Base-by-base conservation (phyloP, 2,113 vertebrate genomes). In the Stigmatopora argus region DNA sequence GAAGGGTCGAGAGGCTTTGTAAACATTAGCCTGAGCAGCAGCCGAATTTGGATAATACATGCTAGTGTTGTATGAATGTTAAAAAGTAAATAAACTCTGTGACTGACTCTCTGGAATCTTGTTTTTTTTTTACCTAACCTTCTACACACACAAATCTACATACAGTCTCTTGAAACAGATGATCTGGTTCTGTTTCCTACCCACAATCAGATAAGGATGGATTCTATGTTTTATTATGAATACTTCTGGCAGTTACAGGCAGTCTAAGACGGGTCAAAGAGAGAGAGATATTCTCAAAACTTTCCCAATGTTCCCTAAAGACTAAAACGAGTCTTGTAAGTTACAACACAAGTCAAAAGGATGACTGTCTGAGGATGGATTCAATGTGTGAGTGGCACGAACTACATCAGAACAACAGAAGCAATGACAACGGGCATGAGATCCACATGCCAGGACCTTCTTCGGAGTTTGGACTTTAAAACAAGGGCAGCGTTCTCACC, bases 401-500 rank as follows among this genome's bases (percentile, higher is more conserved):
- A 21, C 51, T 51, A 51, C n/a, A 74, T 69, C 65, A 60, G 48
- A 61, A 47, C 19, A 58, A 65, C 45, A 63, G 51, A 67, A 75
- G 70, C 23, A 31, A 31, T 31, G 64, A 65, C 34, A 62, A 65
- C n/a, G 46, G 60, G 71, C 64, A 67, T 65, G 19, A 53, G 57
- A 82, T 64, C 63, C 66, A 59, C 69, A 78, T 72, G 73, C 66
- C 62, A 69, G 68, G 53, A 45, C 51, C 53, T 70, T 70, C 85
- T 75, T 83, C 86, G 85, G 82, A 89, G 74, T 88, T 90, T 88
- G 86, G 78, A 89, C 89, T 81, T 62, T 71, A 70, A 75, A 74
- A 66, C 56, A 58, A 48, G 68, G 38, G 13, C 49, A 49, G 38
- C 68, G 64, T 68, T 71, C 68, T 62, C 41, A 11, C 56, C 19